Evolutionary conservation across 2,797 vertebrate genomes (phyloP).

Genomic region (Gorsachius magnificus): DNA sequence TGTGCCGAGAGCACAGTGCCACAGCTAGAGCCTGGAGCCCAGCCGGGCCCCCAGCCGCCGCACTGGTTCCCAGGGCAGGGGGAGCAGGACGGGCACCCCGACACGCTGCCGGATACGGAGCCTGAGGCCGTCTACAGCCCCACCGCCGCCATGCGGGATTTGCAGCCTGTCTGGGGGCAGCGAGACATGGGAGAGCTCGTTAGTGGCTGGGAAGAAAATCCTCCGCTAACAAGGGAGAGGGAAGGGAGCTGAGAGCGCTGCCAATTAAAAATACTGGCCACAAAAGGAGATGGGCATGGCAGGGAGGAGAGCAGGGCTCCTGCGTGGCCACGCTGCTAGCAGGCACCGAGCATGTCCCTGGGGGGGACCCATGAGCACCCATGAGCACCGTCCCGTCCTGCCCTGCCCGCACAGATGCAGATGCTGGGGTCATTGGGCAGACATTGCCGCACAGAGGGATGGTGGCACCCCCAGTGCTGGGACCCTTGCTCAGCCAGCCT

Average conservation of each 20-base stretch:
- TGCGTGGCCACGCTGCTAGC: fast-evolving
- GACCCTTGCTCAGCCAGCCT: background rate
- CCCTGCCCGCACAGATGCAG: background rate
- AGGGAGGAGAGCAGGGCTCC: background rate
- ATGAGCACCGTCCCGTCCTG: background rate
- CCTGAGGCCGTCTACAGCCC: background rate
- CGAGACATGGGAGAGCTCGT: background rate
- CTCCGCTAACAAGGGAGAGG: background rate
- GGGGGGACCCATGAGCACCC: fast-evolving
- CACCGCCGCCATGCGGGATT: fast-evolving
- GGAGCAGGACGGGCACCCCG: background rate
- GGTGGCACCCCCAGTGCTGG: fast-evolving
- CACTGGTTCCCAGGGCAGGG: background rate
- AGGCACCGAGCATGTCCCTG: fast-evolving
- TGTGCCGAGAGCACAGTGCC: background rate
- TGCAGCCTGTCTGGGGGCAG: background rate
- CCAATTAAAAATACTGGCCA: background rate
- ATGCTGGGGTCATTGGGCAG: background rate
- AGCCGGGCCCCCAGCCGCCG: background rate
- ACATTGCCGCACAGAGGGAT: fast-evolving
- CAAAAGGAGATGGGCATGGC: background rate
- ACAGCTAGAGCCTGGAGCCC: background rate
- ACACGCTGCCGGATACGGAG: fast-evolving
- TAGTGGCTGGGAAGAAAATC: background rate
- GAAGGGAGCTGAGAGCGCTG: background rate